These are phyloP conservation scores for Drosophila pachea DNA, from an alignment of 1,140 invertebrate species.

Conservation along the genomic window DNA sequence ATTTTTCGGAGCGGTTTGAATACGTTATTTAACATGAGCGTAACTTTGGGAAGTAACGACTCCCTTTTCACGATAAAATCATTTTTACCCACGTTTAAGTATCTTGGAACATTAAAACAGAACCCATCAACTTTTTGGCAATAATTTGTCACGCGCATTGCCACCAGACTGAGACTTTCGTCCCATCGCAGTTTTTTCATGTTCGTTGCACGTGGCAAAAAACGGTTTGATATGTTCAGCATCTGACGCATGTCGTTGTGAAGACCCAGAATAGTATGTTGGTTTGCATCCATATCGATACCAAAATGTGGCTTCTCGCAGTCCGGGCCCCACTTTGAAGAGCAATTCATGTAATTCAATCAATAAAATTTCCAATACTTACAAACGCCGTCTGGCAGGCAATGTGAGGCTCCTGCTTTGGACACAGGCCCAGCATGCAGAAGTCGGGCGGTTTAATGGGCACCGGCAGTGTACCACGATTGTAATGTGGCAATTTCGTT, in stretches of 20 bases:
- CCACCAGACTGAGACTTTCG: background rate
- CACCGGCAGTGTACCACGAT: background rate
- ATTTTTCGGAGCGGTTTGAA: too few relatives aligned
- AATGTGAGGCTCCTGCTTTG: background rate
- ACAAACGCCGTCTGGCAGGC: background rate
- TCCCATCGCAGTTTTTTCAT: background rate
- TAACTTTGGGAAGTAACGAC: too few relatives aligned
- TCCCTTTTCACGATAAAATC: too few relatives aligned
- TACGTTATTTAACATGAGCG: too few relatives aligned
- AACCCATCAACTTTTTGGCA: background rate
- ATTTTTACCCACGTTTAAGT: background rate
- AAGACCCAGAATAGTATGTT: background rate
- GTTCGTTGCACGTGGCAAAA: background rate
- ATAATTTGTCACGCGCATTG: constrained; percentile 12
- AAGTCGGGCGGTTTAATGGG: background rate
- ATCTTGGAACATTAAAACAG: background rate
- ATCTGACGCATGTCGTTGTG: background rate
- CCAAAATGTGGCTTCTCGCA: background rate
- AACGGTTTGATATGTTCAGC: background rate
- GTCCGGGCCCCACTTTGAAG: background rate
- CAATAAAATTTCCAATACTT: background rate
- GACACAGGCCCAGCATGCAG: background rate
- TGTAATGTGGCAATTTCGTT: constrained; percentile 2
- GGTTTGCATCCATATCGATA: background rate
- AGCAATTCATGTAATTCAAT: background rate